These are phyloP conservation scores for Callyntrura guangdongensis DNA, from an alignment of 2,888 invertebrate genomes.

Conservation along the genomic window DNA sequence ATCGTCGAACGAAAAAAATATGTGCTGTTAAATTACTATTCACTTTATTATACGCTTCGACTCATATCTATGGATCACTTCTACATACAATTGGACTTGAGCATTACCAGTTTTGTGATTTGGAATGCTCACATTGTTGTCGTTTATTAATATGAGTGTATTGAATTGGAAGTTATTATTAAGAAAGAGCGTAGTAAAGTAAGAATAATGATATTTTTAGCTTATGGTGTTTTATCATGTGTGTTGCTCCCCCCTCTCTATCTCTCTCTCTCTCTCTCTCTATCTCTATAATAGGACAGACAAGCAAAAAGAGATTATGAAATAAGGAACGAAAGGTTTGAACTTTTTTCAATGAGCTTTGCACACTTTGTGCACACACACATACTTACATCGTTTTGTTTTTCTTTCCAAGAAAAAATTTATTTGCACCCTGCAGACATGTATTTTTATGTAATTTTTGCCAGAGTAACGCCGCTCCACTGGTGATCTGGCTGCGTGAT, in stretches of 20 bases:
- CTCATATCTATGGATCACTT: too few relatives aligned
- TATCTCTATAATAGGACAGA: background rate
- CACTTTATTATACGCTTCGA: background rate
- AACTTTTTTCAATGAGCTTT: background rate
- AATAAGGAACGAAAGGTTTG: background rate
- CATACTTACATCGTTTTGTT: background rate
- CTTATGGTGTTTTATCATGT: background rate
- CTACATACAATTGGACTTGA: background rate
- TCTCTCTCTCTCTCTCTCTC: background rate
- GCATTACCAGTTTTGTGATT: constrained; percentile 20
- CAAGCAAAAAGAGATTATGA: background rate
- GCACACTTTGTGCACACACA: background rate
- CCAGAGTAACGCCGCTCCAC: background rate
- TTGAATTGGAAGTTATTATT: constrained; percentile 6
- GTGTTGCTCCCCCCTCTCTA: background rate
- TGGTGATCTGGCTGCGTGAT: background rate
- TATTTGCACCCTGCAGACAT: constrained; percentile 35
- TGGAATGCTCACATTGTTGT: constrained; percentile 12
- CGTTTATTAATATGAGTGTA: background rate
- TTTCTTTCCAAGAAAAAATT: background rate
- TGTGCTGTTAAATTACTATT: constrained; percentile 16
- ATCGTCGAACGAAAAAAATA: background rate
- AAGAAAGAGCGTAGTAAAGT: background rate
- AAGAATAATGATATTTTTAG: background rate
- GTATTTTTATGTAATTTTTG: constrained; percentile 28